These are phyloP conservation scores for Philotrypesis tridentata DNA, from an alignment of 1,140 invertebrate species.

Conservation along the genomic window DNA sequence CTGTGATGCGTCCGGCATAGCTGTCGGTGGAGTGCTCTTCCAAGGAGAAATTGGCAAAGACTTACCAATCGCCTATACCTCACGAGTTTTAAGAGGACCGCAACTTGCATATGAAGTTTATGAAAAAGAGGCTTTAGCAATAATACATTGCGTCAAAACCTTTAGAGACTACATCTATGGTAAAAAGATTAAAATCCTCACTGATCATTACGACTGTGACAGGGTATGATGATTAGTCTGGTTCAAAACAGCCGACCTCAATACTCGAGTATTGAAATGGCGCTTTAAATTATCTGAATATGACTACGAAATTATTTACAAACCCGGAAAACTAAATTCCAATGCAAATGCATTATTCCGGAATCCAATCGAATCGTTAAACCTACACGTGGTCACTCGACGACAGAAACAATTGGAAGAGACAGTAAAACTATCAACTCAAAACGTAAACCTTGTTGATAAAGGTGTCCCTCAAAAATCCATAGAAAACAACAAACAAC, in stretches of 20 bases:
- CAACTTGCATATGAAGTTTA: conserved; percentile 53
- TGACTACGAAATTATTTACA: not conserved
- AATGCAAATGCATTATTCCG: not conserved
- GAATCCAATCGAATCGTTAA: not conserved
- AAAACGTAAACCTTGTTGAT: too few species aligned
- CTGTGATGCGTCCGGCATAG: too few species aligned
- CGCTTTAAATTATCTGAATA: not conserved
- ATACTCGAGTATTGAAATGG: not conserved
- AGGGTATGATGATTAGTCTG: too few species aligned
- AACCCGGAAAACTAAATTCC: not conserved
- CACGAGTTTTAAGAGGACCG: conserved; percentile 52
- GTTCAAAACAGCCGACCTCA: conserved; percentile 48
- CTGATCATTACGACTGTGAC: conserved; percentile 68
- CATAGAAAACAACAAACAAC: too few species aligned
- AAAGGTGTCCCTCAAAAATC: too few species aligned
- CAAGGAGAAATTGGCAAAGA: conserved; percentile 51
- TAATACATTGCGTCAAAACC: not conserved
- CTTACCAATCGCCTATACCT: not conserved
- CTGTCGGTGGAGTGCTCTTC: too few species aligned
- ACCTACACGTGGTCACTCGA: too few species aligned
- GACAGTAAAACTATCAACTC: too few species aligned
- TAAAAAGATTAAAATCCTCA: conserved; percentile 65
- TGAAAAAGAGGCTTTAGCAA: not conserved
- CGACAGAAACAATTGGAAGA: too few species aligned
- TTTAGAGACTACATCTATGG: conserved; percentile 59